Conservation (phyloP, 2,797 vertebrate species). For the Simalia tracyae region DNA sequence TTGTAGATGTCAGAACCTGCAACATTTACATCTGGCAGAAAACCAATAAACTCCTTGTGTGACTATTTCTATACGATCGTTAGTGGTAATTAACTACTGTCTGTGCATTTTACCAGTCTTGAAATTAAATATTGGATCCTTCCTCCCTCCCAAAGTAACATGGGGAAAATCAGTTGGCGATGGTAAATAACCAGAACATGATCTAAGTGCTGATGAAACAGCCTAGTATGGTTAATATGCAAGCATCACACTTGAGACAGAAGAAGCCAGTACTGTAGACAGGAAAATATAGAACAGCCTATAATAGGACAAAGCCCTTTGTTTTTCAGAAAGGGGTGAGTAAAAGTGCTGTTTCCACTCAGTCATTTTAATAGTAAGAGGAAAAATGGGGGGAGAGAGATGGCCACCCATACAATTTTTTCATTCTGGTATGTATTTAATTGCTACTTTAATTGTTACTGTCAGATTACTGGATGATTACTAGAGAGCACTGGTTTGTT, state of each 20-base stretch:
- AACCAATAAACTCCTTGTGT: background rate
- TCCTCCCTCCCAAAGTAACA: background rate
- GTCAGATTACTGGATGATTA: background rate
- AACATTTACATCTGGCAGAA: background rate
- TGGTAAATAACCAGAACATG: background rate
- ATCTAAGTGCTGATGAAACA: background rate
- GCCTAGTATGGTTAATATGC: background rate
- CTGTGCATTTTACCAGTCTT: background rate
- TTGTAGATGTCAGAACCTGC: background rate
- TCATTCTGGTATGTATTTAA: background rate
- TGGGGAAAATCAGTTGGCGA: background rate
- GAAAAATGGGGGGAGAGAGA: background rate
- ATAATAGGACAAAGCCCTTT: background rate
- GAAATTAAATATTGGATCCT: background rate
- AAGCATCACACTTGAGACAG: background rate
- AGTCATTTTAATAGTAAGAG: background rate
- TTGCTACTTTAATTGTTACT: background rate
- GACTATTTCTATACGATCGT: background rate
- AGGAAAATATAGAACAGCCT: background rate
- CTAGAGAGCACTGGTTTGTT: background rate
- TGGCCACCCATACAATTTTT: background rate
- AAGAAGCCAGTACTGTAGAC: background rate
- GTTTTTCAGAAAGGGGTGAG: background rate
- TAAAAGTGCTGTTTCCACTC: background rate
- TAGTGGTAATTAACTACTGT: background rate